Conservation (phyloP, 2,888 invertebrate genomes). For the Esperia sulphurella region DNA sequence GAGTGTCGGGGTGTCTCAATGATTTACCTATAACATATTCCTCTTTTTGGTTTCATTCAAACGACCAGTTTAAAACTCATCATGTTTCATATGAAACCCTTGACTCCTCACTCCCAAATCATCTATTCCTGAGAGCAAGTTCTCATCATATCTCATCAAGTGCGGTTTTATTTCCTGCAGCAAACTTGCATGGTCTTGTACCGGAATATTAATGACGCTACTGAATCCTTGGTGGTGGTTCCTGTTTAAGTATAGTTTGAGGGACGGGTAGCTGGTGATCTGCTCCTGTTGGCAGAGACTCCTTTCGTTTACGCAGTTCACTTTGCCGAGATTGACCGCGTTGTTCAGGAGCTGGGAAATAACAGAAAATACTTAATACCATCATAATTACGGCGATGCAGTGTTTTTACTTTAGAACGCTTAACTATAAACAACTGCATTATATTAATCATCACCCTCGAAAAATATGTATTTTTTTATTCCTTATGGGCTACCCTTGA, state of each 20-base stretch:
- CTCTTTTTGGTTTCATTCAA: too few species aligned
- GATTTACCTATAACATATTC: too few species aligned
- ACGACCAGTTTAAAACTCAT: slow-evolving; percentile 43
- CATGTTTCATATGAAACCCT: slow-evolving; percentile 39
- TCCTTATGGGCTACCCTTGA: too few species aligned
- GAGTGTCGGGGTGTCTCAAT: too few species aligned
- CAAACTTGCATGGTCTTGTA: slow-evolving; percentile 37
- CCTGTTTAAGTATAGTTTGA: slow-evolving; percentile 51
- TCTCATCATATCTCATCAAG: slow-evolving; percentile 38
- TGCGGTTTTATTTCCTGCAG: slow-evolving; percentile 45
- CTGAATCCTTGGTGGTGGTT: slow-evolving; percentile 39
- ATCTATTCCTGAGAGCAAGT: slow-evolving; percentile 31
- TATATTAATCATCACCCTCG: too few species aligned
- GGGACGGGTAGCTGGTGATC: slow-evolving; percentile 57
- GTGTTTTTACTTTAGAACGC: too few species aligned
- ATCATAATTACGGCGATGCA: too few species aligned
- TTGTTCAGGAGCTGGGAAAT: slow-evolving; percentile 50
- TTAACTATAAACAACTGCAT: too few species aligned
- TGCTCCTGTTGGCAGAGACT: slow-evolving; percentile 63
- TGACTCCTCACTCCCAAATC: slow-evolving; percentile 28
- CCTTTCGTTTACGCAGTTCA: slow-evolving; percentile 63
- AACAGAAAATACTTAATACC: not conserved
- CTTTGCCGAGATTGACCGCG: slow-evolving; percentile 59
- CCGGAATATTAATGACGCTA: slow-evolving; percentile 41
- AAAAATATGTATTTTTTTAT: too few species aligned